Evolutionary conservation across 1,140 invertebrate species (phyloP).

Genomic region (Halotydeus destructor): DNA sequence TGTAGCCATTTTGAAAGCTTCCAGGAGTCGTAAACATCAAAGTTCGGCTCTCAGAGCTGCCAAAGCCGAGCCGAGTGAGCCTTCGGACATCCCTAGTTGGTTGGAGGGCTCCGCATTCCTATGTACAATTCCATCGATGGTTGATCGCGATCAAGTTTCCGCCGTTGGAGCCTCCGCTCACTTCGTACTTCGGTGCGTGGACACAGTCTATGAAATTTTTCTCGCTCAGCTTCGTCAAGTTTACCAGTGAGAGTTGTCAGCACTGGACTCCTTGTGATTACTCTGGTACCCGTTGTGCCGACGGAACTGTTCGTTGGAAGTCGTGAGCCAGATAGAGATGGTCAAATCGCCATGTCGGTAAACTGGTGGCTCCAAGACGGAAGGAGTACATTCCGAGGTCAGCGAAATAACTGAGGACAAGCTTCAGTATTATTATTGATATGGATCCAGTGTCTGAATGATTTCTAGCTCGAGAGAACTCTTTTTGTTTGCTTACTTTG

Average conservation of each 20-base stretch:
- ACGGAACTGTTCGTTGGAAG: neutral
- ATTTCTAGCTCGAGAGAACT: too few species aligned
- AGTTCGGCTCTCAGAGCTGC: too few species aligned
- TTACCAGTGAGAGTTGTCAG: constrained; percentile 42
- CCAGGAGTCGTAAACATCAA: too few species aligned
- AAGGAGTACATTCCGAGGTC: constrained; percentile 20
- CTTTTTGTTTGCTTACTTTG: too few species aligned
- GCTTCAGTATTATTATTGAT: too few species aligned
- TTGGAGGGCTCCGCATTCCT: too few species aligned
- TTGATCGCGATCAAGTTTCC: constrained; percentile 88
- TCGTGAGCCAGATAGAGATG: neutral
- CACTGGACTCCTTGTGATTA: neutral
- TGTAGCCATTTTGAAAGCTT: too few species aligned
- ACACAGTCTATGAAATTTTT: constrained; percentile 95
- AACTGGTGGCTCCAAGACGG: constrained; percentile 21
- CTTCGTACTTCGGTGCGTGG: constrained; percentile 47
- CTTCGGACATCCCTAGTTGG: too few species aligned
- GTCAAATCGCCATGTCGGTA: constrained; percentile 15
- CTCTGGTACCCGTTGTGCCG: neutral
- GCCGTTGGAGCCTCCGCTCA: constrained; percentile 86
- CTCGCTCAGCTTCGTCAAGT: constrained; percentile 77
- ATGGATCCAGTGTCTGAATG: too few species aligned
- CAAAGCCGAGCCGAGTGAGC: too few species aligned
- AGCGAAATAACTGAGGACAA: too few species aligned
- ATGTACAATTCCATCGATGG: too few species aligned